A percentile compares a stretch with the other conserved stretches of the same genome.
Conservation (phyloP, 2,888 invertebrate genomes). For the Morpho helenor region DNA sequence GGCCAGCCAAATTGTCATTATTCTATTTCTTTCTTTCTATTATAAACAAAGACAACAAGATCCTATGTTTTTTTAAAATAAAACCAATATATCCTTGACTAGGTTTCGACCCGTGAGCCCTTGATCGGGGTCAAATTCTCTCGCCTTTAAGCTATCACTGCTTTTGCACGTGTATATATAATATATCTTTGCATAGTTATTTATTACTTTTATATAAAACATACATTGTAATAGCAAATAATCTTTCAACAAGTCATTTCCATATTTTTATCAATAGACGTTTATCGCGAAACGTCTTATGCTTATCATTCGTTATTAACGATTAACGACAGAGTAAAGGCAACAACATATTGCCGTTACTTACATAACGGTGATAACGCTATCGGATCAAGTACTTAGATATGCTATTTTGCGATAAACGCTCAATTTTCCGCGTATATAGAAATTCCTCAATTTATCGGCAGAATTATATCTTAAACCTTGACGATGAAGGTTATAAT, state of each 20-base stretch:
- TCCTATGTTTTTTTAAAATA: no score
- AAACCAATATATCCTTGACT: no score
- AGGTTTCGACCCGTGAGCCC: no score
- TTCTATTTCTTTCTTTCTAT: no score
- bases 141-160: no score
- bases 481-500: constrained; percentile 9
- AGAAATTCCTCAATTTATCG: constrained; percentile 7
- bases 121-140: no score
- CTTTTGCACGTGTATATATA: no score
- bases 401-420: constrained; percentile 16
- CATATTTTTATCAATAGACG: background rate
- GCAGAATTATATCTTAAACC: constrained; percentile 4
- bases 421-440: constrained; percentile 15
- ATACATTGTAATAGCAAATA: background rate
- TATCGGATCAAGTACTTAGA: constrained; percentile 20
- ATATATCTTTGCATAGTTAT: no score
- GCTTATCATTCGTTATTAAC: constrained; percentile 37
- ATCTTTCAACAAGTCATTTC: background rate
- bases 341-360: constrained; percentile 40
- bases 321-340: constrained; percentile 44
- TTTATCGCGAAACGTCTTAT: constrained; percentile 12
- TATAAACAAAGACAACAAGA: no score
- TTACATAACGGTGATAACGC: constrained; percentile 29
- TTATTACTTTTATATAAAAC: no score
- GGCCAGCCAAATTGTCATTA: no score